Evolutionary conservation across 2,113 vertebrate genomes (phyloP), one percentile per base, ranked within the genome.

Genomic region (Ursus arctos): DNA sequence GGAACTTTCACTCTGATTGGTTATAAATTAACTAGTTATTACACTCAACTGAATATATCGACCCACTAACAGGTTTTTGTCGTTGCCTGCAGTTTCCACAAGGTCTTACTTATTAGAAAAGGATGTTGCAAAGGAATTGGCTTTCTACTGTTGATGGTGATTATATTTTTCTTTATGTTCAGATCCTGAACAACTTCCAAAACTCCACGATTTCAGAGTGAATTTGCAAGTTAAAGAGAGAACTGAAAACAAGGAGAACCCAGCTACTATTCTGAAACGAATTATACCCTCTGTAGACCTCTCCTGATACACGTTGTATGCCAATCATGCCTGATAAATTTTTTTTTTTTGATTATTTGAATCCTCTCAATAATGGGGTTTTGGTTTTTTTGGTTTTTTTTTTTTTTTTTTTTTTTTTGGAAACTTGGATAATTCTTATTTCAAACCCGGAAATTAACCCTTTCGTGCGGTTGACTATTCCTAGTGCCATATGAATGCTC

Each of bases 1-100:
- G 49, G 83, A 96, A 94, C 91, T 98, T 98, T 97, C 98, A 96
- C 97, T 98, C 96, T 91, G 98, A 98, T 92, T 97, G 88, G 94
- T 98, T 98, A 98, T 98, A 99, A 98, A 98, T 98, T 98, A 98
- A 98, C 98, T 97, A 97, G 97, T 98, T 98, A 97, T 97, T 98
- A 95, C 81, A 92, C 97, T 97, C 84, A 84, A 97, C 77, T 96
- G 95, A 98, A 92, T 98, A 53, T 95, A 95, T 97, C 97, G 97
- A 91, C 86, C 95, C 96, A 84, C 93, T 94, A 96, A 61, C 61
- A 98, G 31, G 5, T 96, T 93, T 94, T 96, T 97, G 97, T 97
- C 96, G 96, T 89, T 97, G 94, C 86, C 72, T 97, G 87, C 31
- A 61, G 80, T 98, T 98, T 86, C 67, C 76, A 84, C 91, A 96